Evolutionary conservation across 2,113 vertebrate genomes (phyloP).

Genomic region (Ornithorhynchus anatinus): DNA sequence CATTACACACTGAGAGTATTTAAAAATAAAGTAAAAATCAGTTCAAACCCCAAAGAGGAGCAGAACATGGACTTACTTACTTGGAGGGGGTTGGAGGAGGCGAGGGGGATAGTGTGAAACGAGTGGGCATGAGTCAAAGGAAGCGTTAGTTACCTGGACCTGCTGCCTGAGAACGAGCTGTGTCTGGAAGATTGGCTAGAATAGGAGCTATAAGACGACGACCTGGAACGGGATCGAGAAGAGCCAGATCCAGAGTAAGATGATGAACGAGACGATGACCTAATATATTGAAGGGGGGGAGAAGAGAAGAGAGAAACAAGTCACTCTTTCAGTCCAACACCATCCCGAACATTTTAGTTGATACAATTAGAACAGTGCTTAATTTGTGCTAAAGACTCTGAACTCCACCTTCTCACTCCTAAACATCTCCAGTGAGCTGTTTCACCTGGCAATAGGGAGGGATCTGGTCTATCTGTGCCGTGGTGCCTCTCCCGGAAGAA

Average conservation of each 20-base stretch:
- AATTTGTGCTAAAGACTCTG: neutral
- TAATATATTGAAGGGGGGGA: conserved; percentile 35
- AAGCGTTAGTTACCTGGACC: conserved; percentile 84
- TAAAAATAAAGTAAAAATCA: too few relatives aligned
- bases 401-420: neutral
- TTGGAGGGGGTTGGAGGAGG: too few relatives aligned
- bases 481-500: too few relatives aligned
- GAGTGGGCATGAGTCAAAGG: neutral
- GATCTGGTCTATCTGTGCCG: too few relatives aligned
- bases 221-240: conserved; percentile 81
- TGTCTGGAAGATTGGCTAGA: conserved; percentile 93
- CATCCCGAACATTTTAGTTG: neutral
- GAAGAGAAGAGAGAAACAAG: fast-evolving
- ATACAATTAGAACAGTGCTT: neutral
- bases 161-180: conserved; percentile 95
- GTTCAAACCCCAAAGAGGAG: too few relatives aligned
- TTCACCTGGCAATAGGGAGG: too few relatives aligned
- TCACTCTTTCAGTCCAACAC: neutral
- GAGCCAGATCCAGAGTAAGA: conserved; percentile 94
- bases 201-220: conserved; percentile 93
- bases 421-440: too few relatives aligned
- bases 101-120: too few relatives aligned
- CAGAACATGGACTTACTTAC: too few relatives aligned
- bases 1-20: too few relatives aligned
- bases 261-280: conserved; percentile 93